Percentiles rank a stretch among this genome's conserved stretches.
phyloP scores from a whole-genome alignment of 2,113 vertebrate genomes.

The Malurus alboscapulatus region DNA sequence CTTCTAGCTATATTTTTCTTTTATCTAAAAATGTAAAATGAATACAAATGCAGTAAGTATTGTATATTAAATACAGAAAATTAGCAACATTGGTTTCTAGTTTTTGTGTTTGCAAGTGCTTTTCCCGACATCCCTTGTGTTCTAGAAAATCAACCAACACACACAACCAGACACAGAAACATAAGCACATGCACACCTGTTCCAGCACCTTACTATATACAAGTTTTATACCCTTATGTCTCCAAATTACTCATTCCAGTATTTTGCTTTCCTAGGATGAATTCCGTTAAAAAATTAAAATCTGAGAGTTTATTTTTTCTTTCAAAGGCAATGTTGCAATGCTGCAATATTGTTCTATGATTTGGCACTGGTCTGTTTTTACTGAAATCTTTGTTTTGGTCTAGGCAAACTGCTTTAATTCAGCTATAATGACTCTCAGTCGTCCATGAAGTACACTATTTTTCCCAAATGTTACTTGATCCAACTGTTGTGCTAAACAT shows the following conservation, averaged over 20 bases:
- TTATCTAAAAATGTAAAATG: conserved; percentile 61
- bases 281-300: not conserved
- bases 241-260: not conserved
- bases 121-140: not conserved
- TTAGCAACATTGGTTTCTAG: conserved; percentile 26
- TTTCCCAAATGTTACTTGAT: not conserved
- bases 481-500: not conserved
- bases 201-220: not conserved
- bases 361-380: not conserved
- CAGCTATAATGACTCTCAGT: not conserved
- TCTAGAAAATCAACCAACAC: not conserved
- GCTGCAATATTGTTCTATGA: rapidly evolving
- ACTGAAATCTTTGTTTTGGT: not conserved
- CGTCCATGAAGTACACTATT: not conserved
- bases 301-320: not conserved
- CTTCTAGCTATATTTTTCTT: conserved; percentile 45
- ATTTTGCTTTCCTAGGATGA: not conserved
- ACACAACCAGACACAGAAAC: not conserved
- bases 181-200: not conserved
- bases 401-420: not conserved
- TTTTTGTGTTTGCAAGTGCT: conserved; percentile 2
- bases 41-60: conserved; percentile 57
- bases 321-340: not conserved
- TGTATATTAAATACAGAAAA: conserved; percentile 57
- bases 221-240: not conserved